These are phyloP conservation scores for Atherinosoma microstoma DNA, from an alignment of 2,797 vertebrate species.

Conservation along the genomic window DNA sequence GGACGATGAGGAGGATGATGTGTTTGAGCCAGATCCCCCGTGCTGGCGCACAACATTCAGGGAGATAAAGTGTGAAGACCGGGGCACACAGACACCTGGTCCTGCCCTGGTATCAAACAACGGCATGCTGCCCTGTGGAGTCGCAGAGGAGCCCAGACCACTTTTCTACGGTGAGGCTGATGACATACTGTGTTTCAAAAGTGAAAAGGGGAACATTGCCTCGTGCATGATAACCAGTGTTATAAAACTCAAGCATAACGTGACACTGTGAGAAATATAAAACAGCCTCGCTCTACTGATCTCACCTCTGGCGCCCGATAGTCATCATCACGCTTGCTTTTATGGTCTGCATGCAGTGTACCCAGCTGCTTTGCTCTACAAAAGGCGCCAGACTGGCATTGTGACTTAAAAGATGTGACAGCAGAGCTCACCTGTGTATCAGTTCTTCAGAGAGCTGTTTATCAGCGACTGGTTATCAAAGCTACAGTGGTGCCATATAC, in stretches of 20 bases:
- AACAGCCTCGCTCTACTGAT: slow-evolving; percentile 55
- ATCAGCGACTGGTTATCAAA: slow-evolving; percentile 52
- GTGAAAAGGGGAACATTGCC: slow-evolving; percentile 46
- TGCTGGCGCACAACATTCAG: slow-evolving; percentile 76
- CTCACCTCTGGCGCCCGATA: slow-evolving; percentile 75
- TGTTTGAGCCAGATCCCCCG: slow-evolving; percentile 77
- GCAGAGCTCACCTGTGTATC: slow-evolving; percentile 63
- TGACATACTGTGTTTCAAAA: slow-evolving; percentile 30
- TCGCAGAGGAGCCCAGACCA: slow-evolving; percentile 81
- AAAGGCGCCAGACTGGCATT: slow-evolving; percentile 75
- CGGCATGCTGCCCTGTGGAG: slow-evolving; percentile 85
- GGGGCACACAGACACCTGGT: slow-evolving; percentile 81
- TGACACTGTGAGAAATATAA: slow-evolving; percentile 56
- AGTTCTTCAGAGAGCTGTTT: slow-evolving; percentile 38
- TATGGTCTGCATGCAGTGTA: slow-evolving; percentile 77
- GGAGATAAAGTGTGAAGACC: slow-evolving; percentile 84
- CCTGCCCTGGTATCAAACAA: slow-evolving; percentile 70
- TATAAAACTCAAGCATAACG: slow-evolving; percentile 63
- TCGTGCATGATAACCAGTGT: slow-evolving; percentile 53
- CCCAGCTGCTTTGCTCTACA: slow-evolving; percentile 81
- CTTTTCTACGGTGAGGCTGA: slow-evolving; percentile 83
- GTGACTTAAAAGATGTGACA: slow-evolving; percentile 62
- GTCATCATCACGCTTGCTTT: slow-evolving; percentile 73
- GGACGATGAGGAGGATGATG: slow-evolving; percentile 88
- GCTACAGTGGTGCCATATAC: slow-evolving; percentile 48